Conservation (phyloP, 2,888 invertebrate genomes). For the Brenthis hecate region DNA sequence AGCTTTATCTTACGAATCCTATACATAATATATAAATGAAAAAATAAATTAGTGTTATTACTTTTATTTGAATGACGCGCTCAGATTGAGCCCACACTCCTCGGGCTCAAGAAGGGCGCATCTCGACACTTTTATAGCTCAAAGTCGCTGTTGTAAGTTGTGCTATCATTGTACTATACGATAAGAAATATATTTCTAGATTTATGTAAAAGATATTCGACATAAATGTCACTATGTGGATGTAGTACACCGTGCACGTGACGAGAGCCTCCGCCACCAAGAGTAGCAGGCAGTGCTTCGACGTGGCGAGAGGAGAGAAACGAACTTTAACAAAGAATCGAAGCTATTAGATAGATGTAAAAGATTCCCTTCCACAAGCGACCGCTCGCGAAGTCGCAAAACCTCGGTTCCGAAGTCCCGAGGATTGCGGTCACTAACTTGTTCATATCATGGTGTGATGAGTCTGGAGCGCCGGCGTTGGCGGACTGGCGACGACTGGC, state of each 20-base stretch:
- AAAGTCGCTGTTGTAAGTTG: slow-evolving; percentile 24
- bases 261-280: too few species aligned
- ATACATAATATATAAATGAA: not conserved
- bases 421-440: slow-evolving; percentile 45
- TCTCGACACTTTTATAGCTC: slow-evolving; percentile 23
- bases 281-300: not conserved
- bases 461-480: slow-evolving; percentile 40
- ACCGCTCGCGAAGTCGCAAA: too few species aligned
- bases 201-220: not conserved
- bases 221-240: not conserved
- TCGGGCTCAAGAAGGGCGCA: not conserved
- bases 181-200: slow-evolving; percentile 20
- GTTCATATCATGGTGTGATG: slow-evolving; percentile 77
- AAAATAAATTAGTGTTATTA: slow-evolving; percentile 2
- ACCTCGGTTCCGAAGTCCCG: too few species aligned
- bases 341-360: not conserved
- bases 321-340: not conserved
- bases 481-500: not conserved
- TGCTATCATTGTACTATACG: slow-evolving; percentile 19
- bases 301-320: not conserved
- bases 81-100: too few species aligned
- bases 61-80: too few species aligned
- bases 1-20: slow-evolving; percentile 4
- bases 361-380: too few species aligned
- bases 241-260: too few species aligned